Conservation (phyloP, 1,140 invertebrate genomes). For the Hypothenemus hampei region DNA sequence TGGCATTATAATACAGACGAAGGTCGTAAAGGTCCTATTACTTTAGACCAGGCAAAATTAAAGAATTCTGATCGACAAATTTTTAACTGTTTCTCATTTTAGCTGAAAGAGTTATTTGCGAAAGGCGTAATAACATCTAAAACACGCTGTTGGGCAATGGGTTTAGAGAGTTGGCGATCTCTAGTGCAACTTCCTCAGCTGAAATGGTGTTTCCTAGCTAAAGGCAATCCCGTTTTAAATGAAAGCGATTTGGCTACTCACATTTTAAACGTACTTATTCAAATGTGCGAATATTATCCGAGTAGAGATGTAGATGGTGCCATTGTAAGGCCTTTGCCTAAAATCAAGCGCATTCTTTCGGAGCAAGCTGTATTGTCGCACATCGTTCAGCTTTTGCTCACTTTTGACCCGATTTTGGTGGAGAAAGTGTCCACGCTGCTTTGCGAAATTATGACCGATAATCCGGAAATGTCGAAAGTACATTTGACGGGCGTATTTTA, state of each 20-base stretch:
- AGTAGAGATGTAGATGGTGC: slow-evolving; percentile 85
- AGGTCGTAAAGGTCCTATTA: slow-evolving; percentile 82
- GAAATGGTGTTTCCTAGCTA: slow-evolving; percentile 85
- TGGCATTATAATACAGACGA: slow-evolving; percentile 92
- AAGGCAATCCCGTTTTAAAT: slow-evolving; percentile 77
- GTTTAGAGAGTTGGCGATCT: slow-evolving; percentile 93
- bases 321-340: slow-evolving; percentile 90
- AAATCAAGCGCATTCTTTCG: slow-evolving; percentile 83
- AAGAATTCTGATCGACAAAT: background rate
- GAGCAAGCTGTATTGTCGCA: slow-evolving; percentile 88
- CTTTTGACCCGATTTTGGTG: slow-evolving; percentile 95
- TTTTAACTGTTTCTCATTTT: too few species aligned
- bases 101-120: slow-evolving; percentile 63
- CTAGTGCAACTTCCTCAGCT: slow-evolving; percentile 86
- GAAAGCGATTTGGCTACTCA: slow-evolving; percentile 89
- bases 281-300: slow-evolving; percentile 90
- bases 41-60: slow-evolving; percentile 65
- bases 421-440: slow-evolving; percentile 85
- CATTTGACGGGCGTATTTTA: slow-evolving; percentile 97
- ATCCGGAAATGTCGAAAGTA: slow-evolving; percentile 88
- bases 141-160: slow-evolving; percentile 96
- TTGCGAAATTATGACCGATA: slow-evolving; percentile 90
- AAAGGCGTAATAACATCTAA: slow-evolving; percentile 71
- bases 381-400: slow-evolving; percentile 92
- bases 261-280: slow-evolving; percentile 90